Evolutionary conservation across 2,113 vertebrate genomes (phyloP), one percentile per base, ranked within the genome.

Genomic region (Mesitornis unicolor): DNA sequence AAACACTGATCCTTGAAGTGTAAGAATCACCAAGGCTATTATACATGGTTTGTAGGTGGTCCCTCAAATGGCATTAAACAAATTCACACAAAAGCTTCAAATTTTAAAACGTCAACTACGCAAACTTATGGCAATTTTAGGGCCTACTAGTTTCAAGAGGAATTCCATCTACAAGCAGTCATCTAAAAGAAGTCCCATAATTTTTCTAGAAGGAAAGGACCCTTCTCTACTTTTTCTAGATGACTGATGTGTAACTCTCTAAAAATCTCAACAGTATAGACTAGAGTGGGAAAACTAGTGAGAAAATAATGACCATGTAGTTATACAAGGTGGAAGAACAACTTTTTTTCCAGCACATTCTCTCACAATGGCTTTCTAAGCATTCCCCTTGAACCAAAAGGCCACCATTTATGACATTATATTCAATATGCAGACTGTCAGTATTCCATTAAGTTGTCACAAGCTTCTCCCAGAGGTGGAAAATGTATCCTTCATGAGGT

Each of bases 381-480:
- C 5, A 40, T 47, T 89, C 15, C 17, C 19, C n/a, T 74, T 53
- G n/a, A 84, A 84, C 57, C 5, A 43, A 81, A 77, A 26, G 4
- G 12, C 33, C 16, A 19, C 25, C 0, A 0, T 61, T 75, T 36
- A 13, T 25, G 40, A 89, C 6, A 12, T 40, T 31, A 50, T 5
- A 26, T 33, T 63, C 69, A 35, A 61, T 16, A 6, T 7, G 16
- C 6, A 78, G n/a, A 61, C 36, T 16, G 70, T 40, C 36, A 35
- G 19, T 38, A 40, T 67, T 61, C 24, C 45, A 33, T 65, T 56
- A n/a, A 68, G 29, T 45, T 74, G 28, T 26, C 35, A 84, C 7
- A 54, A 67, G 16, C 9, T 84, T 75, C 42, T 54, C 11, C n/a
- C 31, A 54, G 14, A 31, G 5, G 13, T 28, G 7, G 21, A 54